Conservation (phyloP, 1,140 invertebrate genomes). For the Antheraea pernyi region DNA sequence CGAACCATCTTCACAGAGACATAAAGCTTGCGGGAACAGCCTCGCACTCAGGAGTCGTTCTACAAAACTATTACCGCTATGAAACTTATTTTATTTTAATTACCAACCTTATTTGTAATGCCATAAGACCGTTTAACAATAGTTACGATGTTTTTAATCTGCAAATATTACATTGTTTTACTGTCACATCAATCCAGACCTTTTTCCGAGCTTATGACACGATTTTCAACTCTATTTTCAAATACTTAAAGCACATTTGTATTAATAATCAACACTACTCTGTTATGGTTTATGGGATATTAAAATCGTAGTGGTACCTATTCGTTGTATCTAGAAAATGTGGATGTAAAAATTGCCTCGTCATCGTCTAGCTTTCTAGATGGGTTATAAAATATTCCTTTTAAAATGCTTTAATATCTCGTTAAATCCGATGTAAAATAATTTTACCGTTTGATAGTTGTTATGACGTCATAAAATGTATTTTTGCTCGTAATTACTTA, state of each 20-base stretch:
- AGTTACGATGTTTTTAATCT: neutral
- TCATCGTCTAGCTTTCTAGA: conserved; percentile 23
- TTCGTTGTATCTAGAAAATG: conserved; percentile 41
- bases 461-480: neutral
- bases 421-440: neutral
- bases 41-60: conserved; percentile 57
- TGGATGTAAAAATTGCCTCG: conserved; percentile 39
- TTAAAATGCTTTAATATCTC: conserved; percentile 19
- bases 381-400: conserved; percentile 14
- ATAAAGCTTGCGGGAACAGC: conserved; percentile 64
- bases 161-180: conserved; percentile 27
- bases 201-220: conserved; percentile 22
- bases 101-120: conserved; percentile 25
- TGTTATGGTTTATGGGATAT: conserved; percentile 52
- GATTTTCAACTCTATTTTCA: conserved; percentile 34
- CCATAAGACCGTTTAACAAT: conserved; percentile 9
- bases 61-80: conserved; percentile 21
- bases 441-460: neutral
- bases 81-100: conserved; percentile 9
- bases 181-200: conserved; percentile 25
- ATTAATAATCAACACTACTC: neutral
- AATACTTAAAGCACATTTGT: neutral
- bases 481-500: neutral
- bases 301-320: conserved; percentile 49
- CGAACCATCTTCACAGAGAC: conserved; percentile 53